A percentile compares a stretch with the other conserved stretches of the same genome.
phyloP scores from a whole-genome alignment of 2,888 invertebrate species.

The Sminthurinus aureus region DNA sequence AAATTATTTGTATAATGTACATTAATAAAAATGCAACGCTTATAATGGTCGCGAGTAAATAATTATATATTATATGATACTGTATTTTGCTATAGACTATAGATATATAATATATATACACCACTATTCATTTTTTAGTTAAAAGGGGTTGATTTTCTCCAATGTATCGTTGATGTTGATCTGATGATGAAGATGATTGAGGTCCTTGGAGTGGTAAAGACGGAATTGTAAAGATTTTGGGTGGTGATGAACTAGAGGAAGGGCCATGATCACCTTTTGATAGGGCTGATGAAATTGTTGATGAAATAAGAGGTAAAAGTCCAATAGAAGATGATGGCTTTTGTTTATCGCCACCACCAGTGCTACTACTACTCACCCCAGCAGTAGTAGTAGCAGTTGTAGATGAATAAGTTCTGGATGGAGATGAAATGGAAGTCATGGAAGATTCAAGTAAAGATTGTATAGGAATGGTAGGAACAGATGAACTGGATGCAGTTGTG shows the following conservation, averaged over 20 bases:
- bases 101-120: too few relatives aligned
- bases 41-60: too few relatives aligned
- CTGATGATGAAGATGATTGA: neutral
- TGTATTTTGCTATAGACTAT: too few relatives aligned
- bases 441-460: slow-evolving; percentile 12
- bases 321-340: slow-evolving; percentile 4
- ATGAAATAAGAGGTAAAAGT: slow-evolving; percentile 38
- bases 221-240: slow-evolving; percentile 39
- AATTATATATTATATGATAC: too few relatives aligned
- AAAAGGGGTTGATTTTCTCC: slow-evolving; percentile 58
- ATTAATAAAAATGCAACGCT: too few relatives aligned
- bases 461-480: slow-evolving; percentile 9
- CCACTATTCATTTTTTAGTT: slow-evolving; percentile 49
- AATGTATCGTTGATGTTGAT: slow-evolving; percentile 25
- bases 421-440: slow-evolving; percentile 1
- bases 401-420: neutral
- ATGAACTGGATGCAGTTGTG: neutral
- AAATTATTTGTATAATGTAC: too few relatives aligned
- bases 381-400: neutral
- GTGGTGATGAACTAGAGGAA: slow-evolving; percentile 24
- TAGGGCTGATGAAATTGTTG: slow-evolving; percentile 46
- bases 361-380: neutral
- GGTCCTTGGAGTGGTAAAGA: slow-evolving; percentile 24
- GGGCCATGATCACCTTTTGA: slow-evolving; percentile 21
- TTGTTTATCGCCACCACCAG: neutral